Base-by-base conservation (phyloP, 2,113 vertebrate species). In the Heteronetta atricapilla region DNA sequence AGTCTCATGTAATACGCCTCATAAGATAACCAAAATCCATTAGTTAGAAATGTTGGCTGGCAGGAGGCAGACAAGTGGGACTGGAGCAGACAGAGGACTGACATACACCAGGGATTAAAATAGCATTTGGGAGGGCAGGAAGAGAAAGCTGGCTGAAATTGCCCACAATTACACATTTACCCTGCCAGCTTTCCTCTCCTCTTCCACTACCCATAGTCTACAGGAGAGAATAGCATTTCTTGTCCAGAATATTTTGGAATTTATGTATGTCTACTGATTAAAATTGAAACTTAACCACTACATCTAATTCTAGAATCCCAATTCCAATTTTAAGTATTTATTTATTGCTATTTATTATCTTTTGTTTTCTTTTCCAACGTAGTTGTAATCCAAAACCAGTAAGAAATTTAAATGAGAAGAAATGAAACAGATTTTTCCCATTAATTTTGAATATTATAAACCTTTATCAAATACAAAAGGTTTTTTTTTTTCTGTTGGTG, bases 401-500 rank as follows among this genome's bases (percentile, higher is more conserved):
- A 59, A 84, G 33, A 73, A 90, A 64, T 11, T 21, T 82, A 64
- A 64, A 69, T 56, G 38, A 85, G 52, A 86, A 76, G 38, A 13
- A 85, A 93, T 2, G 1, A 19, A 94, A 91, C 8, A 79, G 10
- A 1, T 15, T 42, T 68, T 64, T 72, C 36, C 42, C 4, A 59
- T 48, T 76, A 28, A 23, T 52, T 82, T 52, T 79, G 5, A 88
- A 64, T 73, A 70, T 46, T 82, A 73, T 3, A 88, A 82, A 73
- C n/a, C 13, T 80, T 82, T 42, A 10, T 75, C 38, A 81, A 60
- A 85, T 7, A 50, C 2, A 69, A 79, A 70, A 38, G 36, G 0
- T 0, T 6, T 21, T 25, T 0, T 0, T 6, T 21, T 25, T 63
- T 40, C 15, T 48, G 44, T 20, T 46, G 18, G 46, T 48, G 10